Conservation (phyloP, 2,113 vertebrate genomes). For the Chionodraco myersi region DNA sequence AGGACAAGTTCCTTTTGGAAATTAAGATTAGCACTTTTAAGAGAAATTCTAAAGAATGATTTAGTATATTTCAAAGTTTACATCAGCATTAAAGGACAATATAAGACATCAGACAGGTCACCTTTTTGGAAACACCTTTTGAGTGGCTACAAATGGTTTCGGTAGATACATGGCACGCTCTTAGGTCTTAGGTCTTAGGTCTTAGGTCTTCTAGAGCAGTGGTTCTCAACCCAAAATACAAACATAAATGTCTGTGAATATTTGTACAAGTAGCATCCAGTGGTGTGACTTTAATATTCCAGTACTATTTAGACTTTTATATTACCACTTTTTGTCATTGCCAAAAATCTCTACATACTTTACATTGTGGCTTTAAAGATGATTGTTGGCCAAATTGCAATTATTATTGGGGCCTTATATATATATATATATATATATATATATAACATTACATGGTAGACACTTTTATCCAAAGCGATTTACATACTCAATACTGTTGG, state of each 20-base stretch:
- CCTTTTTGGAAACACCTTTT: too few species aligned
- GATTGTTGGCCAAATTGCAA: too few species aligned
- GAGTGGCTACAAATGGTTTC: neutral
- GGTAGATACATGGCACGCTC: neutral
- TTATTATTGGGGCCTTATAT: too few species aligned
- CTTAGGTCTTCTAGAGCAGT: too few species aligned
- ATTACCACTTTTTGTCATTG: neutral
- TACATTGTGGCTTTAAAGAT: neutral
- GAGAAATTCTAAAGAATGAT: neutral
- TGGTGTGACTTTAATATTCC: too few species aligned
- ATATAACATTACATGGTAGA: too few species aligned
- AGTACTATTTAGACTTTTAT: neutral
- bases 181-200: too few species aligned
- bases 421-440: too few species aligned
- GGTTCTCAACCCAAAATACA: too few species aligned
- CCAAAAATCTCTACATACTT: neutral
- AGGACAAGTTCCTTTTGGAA: neutral
- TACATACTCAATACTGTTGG: too few species aligned
- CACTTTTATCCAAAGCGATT: too few species aligned
- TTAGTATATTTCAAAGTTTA: neutral
- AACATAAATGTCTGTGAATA: neutral
- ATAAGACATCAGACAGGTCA: neutral
- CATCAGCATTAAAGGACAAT: neutral
- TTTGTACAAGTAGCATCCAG: too few species aligned
- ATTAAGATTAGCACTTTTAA: neutral